Base-by-base conservation (phyloP, 1,140 invertebrate species). In the Drosophila melanica region DNA sequence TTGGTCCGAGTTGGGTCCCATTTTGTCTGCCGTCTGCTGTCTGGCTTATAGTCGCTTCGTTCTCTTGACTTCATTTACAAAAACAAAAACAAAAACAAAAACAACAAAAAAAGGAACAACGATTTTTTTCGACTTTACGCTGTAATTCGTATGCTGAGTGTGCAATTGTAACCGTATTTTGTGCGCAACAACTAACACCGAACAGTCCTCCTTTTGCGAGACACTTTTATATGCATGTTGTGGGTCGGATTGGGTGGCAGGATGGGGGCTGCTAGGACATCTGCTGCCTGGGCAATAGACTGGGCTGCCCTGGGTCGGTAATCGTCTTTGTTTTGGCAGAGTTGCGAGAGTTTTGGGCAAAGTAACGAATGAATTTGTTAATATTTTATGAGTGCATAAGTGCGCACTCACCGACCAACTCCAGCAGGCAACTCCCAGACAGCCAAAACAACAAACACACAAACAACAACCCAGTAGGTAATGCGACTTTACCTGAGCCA, bases 341-440 rank as follows among this genome's bases (percentile, higher is more conserved):
- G 73, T 89, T 84, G 77, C 77, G 80, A 89, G 84, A 77, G 84
- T 79, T 89, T 89, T 78, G 73, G 80, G 79, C 73, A 90, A 90
- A 90, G 84, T 89, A 89, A 89, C 84, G 84, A 89, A 89, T 89
- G 84, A 89, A 89, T 89, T 89, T 89, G 84, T 89, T 89, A 89
- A 89, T 89, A 89, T 89, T 89, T 89, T 90, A 89, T 89, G 84
- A 89, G 84, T 80, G 80, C 80, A 89, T 89, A 89, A 89, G 84
- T 89, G 84, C 85, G 85, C 84, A 89, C 84, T 89, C 85, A 71
- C 70, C 72, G 44, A 60, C 62, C 51, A 64, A 66, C 74, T 42
- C n/a, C 35, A n/a, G n/a, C 69, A 23, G 33, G 33, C 54, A 48
- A n/a, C n/a, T n/a, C 35, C 59, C 42, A 62, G 33, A 33, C 44